Base-by-base conservation (phyloP, 2,797 vertebrate species). In the Sebastes paucispinis region DNA sequence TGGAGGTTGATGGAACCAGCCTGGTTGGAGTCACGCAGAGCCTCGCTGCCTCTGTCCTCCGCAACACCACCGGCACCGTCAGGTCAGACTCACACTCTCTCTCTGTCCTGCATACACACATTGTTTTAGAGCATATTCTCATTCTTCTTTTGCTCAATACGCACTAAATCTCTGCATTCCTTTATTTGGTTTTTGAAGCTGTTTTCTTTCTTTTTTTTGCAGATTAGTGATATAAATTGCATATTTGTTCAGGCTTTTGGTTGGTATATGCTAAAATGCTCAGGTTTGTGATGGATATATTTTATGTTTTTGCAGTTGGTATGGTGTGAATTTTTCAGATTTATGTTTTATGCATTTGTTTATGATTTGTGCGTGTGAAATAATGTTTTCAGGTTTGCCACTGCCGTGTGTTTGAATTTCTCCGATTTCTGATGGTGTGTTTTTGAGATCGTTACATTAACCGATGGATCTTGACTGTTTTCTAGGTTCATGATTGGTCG, bases 21-120 rank as follows among this genome's bases (percentile, higher is more conserved):
- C 93, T 99, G 93, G 98, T 99, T 43, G 98, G 98, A 0, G 98
- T 99, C 75, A 99, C 98, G 4, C 98, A 99, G 94, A 98, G 96
- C 90, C 98, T 98, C 2, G 98, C 98, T 0, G 98, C 98, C 14
- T 97, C 98, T 0, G 97, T 99, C 90, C 96, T 99, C 84, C 96
- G 98, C 86, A 99, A 99, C 92, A 99, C 98, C 88, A 97, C 96
- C 55, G 98, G 98, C 78, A 96, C 95, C 0, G 97, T 99, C 91
- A 96, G 96, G 98, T 99, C 27, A 13, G 87, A 72, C 14, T 2
- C 67, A 16, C 79, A 8, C 29, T n/a, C 27, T 3, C 24, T 31
- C 43, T 47, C 31, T 18, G 2, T 29, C 63, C 3, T 47, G 2
- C 4, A 63, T 29, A 63, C 60, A 32, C 32, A 73, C 22, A 62